Evolutionary conservation across 2,113 vertebrate species (phyloP).

Genomic region (Coptodon rendalli): DNA sequence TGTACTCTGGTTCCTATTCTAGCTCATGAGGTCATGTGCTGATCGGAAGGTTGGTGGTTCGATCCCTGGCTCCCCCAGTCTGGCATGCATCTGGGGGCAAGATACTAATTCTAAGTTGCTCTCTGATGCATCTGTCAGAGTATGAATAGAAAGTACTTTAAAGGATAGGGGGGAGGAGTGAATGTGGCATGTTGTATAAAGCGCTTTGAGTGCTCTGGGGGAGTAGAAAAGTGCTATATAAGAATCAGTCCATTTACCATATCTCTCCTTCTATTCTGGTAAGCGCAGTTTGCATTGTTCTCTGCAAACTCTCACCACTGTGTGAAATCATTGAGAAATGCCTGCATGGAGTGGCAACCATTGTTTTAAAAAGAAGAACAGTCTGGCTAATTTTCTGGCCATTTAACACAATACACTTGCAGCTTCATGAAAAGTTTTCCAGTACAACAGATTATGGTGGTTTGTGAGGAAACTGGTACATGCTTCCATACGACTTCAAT

Average conservation of each 20-base stretch:
- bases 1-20: not conserved
- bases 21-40: not conserved
- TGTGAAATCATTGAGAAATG: not conserved
- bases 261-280: not conserved
- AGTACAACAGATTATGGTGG: not conserved
- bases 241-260: not conserved
- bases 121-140: not conserved
- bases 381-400: not conserved
- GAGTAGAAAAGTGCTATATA: not conserved
- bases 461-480: not conserved
- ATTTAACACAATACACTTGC: not conserved
- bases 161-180: fast-evolving
- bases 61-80: not conserved
- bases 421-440: not conserved
- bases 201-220: not conserved
- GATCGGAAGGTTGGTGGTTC: not conserved
- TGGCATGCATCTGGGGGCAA: not conserved
- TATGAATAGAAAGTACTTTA: not conserved
- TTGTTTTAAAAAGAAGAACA: not conserved
- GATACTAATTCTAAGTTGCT: not conserved
- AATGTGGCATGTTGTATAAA: not conserved
- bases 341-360: not conserved
- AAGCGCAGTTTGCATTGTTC: not conserved
- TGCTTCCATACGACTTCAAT: not conserved
- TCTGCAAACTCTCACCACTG: not conserved